Conservation (phyloP, 2,797 vertebrate species). For the Labroides dimidiatus region DNA sequence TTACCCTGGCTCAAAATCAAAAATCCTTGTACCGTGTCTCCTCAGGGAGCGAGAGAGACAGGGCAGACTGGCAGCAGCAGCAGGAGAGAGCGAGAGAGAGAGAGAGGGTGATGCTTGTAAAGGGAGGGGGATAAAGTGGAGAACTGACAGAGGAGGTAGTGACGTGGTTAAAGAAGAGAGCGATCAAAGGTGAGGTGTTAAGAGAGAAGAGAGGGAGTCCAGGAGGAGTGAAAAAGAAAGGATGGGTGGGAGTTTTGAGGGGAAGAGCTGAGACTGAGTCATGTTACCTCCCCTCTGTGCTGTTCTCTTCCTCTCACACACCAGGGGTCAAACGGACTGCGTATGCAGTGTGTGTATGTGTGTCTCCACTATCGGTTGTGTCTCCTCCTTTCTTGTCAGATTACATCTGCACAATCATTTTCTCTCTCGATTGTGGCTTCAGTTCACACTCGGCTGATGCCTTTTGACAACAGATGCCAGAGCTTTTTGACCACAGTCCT, state of each 20-base stretch:
- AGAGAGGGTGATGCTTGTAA: constrained; percentile 12
- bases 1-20: constrained; percentile 79
- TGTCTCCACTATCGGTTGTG: not conserved
- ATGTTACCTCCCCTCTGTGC: constrained; percentile 36
- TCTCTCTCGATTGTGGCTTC: not conserved
- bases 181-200: not conserved
- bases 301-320: constrained; percentile 18
- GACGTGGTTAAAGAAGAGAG: not conserved
- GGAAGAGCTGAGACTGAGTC: constrained; percentile 35
- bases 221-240: constrained; percentile 10
- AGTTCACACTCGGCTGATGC: not conserved
- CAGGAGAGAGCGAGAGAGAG: not conserved
- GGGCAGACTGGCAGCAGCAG: constrained; percentile 54
- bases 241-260: constrained; percentile 12
- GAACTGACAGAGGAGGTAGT: not conserved
- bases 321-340: constrained; percentile 25
- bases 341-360: constrained; percentile 4
- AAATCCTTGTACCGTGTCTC: constrained; percentile 79
- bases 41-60: constrained; percentile 58
- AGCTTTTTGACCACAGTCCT: not conserved
- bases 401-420: not conserved
- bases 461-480: constrained; percentile 2
- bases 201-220: not conserved
- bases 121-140: not conserved
- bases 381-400: constrained; percentile 6